These are phyloP conservation scores for Geotrupes spiniger DNA, from an alignment of 2,888 invertebrate genomes.

Conservation along the genomic window DNA sequence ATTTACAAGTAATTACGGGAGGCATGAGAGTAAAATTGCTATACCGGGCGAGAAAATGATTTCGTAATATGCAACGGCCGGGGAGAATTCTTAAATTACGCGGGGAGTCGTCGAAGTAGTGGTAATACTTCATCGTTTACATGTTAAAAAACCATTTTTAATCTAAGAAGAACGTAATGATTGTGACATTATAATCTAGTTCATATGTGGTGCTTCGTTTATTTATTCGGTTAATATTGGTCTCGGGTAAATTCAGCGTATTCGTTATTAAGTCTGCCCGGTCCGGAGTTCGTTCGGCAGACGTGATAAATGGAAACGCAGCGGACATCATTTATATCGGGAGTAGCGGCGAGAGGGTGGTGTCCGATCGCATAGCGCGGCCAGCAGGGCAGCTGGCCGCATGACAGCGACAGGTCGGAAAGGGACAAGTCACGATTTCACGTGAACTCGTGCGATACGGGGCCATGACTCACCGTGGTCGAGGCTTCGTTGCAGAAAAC, in stretches of 20 bases:
- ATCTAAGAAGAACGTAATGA: too few relatives aligned
- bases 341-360: neutral
- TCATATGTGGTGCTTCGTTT: too few relatives aligned
- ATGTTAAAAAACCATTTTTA: too few relatives aligned
- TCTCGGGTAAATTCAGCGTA: slow-evolving; percentile 8
- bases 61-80: too few relatives aligned
- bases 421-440: slow-evolving; percentile 25
- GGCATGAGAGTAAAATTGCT: slow-evolving; percentile 23
- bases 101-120: too few relatives aligned
- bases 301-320: slow-evolving; percentile 11
- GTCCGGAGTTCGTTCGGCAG: slow-evolving; percentile 1
- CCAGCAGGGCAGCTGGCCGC: slow-evolving; percentile 8
- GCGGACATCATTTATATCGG: slow-evolving; percentile 12
- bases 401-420: slow-evolving; percentile 16
- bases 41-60: too few relatives aligned
- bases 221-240: slow-evolving; percentile 12
- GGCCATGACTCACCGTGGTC: slow-evolving; percentile 14
- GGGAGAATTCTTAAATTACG: too few relatives aligned
- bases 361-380: slow-evolving; percentile 13
- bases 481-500: too few relatives aligned
- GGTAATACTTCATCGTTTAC: too few relatives aligned
- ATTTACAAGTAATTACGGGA: slow-evolving; percentile 48
- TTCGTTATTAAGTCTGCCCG: neutral
- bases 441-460: slow-evolving; percentile 21
- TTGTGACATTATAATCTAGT: too few relatives aligned